Percentiles rank a stretch among this genome's conserved stretches.
Conservation (phyloP, 2,113 vertebrate genomes). For the Chaetodon auriga region DNA sequence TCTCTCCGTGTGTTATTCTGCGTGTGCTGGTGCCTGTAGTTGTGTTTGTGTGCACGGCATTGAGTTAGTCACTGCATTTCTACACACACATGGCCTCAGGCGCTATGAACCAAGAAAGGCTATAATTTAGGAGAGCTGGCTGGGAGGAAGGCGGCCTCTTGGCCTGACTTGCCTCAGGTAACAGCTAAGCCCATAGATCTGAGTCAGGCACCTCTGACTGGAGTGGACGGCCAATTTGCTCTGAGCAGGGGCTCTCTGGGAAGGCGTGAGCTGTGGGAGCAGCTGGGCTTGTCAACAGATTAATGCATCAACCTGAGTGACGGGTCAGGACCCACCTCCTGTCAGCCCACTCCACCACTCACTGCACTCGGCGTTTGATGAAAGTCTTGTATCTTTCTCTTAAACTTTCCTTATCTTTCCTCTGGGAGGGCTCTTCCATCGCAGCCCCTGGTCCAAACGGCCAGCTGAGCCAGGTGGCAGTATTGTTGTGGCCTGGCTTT, state of each 20-base stretch:
- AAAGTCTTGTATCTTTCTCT: constrained; percentile 27
- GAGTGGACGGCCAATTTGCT: constrained; percentile 76
- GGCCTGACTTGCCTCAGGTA: constrained; percentile 80
- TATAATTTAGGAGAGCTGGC: constrained; percentile 75
- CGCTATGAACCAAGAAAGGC: constrained; percentile 59
- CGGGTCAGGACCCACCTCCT: constrained; percentile 63
- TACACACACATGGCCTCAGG: constrained; percentile 70
- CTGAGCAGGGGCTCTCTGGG: constrained; percentile 57
- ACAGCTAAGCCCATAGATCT: constrained; percentile 74
- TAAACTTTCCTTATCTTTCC: constrained; percentile 42
- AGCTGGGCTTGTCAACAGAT: constrained; percentile 82
- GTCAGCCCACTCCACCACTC: constrained; percentile 45
- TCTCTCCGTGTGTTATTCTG: constrained; percentile 44
- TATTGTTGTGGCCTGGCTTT: constrained; percentile 58
- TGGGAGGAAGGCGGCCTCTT: constrained; percentile 64
- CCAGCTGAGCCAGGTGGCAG: constrained; percentile 69
- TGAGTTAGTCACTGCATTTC: constrained; percentile 49
- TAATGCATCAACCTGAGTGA: constrained; percentile 83
- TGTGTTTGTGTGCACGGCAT: constrained; percentile 70
- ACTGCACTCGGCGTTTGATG: constrained; percentile 24
- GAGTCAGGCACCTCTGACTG: constrained; percentile 73
- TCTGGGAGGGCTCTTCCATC: constrained; percentile 28
- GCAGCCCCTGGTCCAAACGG: not conserved
- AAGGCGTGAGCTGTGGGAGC: constrained; percentile 73
- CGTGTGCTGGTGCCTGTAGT: constrained; percentile 49